Conservation (phyloP, 1,140 invertebrate genomes). For the Protaetia brevitarsis region DNA sequence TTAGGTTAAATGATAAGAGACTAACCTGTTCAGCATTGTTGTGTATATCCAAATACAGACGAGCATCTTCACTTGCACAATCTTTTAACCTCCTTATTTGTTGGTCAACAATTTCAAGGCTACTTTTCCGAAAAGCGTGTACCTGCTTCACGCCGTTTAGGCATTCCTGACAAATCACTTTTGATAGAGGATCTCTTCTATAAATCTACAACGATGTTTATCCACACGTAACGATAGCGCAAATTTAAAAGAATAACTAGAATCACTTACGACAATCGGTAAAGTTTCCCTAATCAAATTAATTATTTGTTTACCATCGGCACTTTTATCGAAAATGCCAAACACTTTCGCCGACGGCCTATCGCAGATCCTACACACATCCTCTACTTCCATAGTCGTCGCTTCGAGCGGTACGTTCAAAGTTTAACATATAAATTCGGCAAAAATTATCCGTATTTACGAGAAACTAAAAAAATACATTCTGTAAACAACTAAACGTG, state of each 20-base stretch:
- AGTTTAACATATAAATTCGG: constrained; percentile 11
- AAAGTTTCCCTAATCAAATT: constrained; percentile 46
- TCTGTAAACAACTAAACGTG: constrained; percentile 20
- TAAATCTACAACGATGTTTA: constrained; percentile 41
- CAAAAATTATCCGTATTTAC: constrained; percentile 1
- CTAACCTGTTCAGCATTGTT: constrained; percentile 19
- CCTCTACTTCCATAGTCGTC: constrained; percentile 16
- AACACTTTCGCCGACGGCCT: constrained; percentile 41
- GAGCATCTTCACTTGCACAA: constrained; percentile 31
- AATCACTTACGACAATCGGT: constrained; percentile 43
- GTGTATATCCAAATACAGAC: constrained; percentile 20
- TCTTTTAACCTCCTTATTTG: constrained; percentile 36
- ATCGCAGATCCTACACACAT: constrained; percentile 44
- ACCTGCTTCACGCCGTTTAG: constrained; percentile 39
- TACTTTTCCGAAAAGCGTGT: constrained; percentile 41
- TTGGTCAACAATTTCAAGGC: constrained; percentile 37
- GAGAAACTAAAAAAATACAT: constrained; percentile 14
- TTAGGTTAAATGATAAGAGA: neutral
- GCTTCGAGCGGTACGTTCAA: constrained; percentile 11
- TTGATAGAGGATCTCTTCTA: constrained; percentile 45
- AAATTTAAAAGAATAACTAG: constrained; percentile 24
- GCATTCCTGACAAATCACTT: constrained; percentile 44
- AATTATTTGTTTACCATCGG: constrained; percentile 41
- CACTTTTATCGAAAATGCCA: constrained; percentile 45
- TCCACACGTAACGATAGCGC: neutral